phyloP scores from a whole-genome alignment of 1,140 invertebrate genomes.

The Artemia franciscana region DNA sequence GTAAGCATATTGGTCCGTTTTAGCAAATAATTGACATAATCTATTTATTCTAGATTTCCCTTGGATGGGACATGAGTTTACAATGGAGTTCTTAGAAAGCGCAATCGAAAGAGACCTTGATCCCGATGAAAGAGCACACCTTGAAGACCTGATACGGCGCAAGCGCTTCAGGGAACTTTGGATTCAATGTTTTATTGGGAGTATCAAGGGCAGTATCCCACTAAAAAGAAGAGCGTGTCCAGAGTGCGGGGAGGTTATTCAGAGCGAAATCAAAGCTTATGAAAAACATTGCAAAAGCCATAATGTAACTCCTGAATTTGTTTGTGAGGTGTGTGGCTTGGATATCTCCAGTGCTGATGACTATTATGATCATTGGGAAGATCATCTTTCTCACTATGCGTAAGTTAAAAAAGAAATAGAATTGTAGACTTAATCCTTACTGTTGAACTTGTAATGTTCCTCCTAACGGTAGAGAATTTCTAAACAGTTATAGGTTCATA shows the following conservation, averaged over 20 bases:
- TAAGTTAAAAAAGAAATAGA: no score
- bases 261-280: neutral
- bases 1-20: no score
- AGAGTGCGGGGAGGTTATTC: neutral
- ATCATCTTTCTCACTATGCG: neutral
- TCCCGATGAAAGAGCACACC: neutral
- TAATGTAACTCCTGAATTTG: neutral
- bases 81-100: neutral
- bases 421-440: no score
- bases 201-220: neutral
- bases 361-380: neutral
- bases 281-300: neutral
- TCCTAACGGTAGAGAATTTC: no score
- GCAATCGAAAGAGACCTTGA: neutral
- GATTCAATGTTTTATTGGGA: neutral
- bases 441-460: no score
- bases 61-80: neutral
- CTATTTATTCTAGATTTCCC: no score
- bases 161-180: neutral
- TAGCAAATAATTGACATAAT: no score
- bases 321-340: neutral
- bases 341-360: neutral
- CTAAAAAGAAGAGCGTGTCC: neutral
- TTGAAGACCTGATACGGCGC: neutral
- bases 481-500: no score